Base-by-base conservation (phyloP, 1,140 invertebrate species). In the Drosophila subobscura region DNA sequence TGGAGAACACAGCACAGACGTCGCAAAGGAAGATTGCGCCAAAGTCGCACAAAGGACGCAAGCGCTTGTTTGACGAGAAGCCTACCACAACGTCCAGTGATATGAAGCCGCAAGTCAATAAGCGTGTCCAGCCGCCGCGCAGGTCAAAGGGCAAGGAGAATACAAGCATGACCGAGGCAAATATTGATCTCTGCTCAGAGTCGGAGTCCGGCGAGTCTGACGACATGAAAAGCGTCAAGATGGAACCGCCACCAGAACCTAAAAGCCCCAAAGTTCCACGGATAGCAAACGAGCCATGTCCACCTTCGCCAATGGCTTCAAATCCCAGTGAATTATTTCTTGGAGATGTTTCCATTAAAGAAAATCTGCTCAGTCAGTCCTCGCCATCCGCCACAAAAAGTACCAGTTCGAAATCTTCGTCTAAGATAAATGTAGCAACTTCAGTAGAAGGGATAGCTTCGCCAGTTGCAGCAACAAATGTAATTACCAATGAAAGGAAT, bases 181-280 rank as follows among this genome's bases (percentile, higher is more conserved):
- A 73, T 4, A 14, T 77, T 45, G 63, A 90, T 72, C 71, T 90
- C 0, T 89, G 79, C 20, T 74, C 79, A 1, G 79, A 83, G 10
- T 63, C 61, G 37, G 77, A 77, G 2, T 23, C 7, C 42, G 41
- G 45, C 1, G 5, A 5, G 5, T 37, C 33, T 10, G 33, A 4
- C 3, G 33, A 12, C 4, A 12, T 37, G 33, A 37, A 4, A 37
- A n/a, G 29, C 1, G 42, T 25, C 10, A 22, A 50, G n/a, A 7
- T 40, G 8, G 51, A 60, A 6, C 10, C 16, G 0, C 6, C 7
- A 1, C 2, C n/a, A 25, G 23, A 29, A 22, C 0, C 4, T 12
- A 45, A 45, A 40, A 12, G 3, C 12, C 10, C 5, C n/a, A 2
- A 2, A 29, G 57, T 4, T 6, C 10, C 27, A 2, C 27, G 27